Evolutionary conservation across 2,797 vertebrate species (phyloP).

Genomic region (Syngnathus acus): DNA sequence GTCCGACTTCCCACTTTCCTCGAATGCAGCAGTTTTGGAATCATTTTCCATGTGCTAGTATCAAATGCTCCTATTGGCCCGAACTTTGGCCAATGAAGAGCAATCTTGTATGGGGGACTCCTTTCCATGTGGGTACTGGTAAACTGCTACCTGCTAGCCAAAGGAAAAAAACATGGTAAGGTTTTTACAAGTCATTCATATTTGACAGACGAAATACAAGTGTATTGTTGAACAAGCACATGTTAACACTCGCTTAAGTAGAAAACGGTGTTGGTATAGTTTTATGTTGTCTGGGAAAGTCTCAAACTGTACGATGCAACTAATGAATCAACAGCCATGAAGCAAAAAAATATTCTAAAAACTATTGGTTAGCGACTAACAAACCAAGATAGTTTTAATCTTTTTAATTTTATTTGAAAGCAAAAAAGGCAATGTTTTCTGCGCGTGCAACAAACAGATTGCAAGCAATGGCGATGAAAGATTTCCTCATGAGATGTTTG

Average conservation of each 20-base stretch:
- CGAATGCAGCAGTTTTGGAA: conserved; percentile 12
- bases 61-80: conserved; percentile 36
- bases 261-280: background rate
- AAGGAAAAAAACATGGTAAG: conserved; percentile 48
- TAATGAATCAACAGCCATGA: no score
- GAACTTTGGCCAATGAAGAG: conserved; percentile 34
- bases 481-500: no score
- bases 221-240: background rate
- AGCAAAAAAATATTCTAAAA: no score
- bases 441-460: background rate
- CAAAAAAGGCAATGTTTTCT: no score
- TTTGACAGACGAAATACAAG: background rate
- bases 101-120: conserved; percentile 7
- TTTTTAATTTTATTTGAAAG: no score
- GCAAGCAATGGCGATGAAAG: background rate
- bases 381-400: no score
- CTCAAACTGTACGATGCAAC: no score
- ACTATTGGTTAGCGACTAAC: no score
- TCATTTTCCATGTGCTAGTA: conserved; percentile 12
- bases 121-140: conserved; percentile 47
- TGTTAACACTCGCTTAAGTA: background rate
- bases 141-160: background rate
- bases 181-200: background rate
- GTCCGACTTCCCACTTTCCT: no score
- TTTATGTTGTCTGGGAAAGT: background rate